phyloP scores from a whole-genome alignment of 2,888 invertebrate genomes.

The Phytoseiulus persimilis region DNA sequence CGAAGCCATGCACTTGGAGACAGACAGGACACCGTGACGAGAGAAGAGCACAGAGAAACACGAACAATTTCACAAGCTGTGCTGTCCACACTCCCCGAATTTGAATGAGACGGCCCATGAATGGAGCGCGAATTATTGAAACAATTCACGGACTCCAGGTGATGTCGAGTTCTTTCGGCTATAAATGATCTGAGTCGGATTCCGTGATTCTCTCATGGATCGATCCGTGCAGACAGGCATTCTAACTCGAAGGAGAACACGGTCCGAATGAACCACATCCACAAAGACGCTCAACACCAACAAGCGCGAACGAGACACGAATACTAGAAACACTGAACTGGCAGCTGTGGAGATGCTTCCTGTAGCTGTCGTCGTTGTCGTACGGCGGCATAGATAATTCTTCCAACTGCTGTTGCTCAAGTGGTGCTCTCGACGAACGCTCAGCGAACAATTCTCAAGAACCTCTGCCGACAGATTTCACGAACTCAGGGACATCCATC shows the following conservation, averaged over 20 bases:
- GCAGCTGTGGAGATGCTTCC: neutral
- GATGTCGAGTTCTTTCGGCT: neutral
- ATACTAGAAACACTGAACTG: neutral
- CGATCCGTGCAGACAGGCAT: neutral
- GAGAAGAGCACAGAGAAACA: neutral
- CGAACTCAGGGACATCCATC: neutral
- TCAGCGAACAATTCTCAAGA: neutral
- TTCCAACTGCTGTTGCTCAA: neutral
- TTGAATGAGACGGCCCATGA: neutral
- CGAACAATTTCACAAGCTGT: neutral
- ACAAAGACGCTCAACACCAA: neutral
- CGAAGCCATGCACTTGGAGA: neutral
- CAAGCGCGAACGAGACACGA: neutral
- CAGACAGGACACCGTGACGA: neutral
- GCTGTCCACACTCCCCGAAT: neutral
- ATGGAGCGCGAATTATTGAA: neutral
- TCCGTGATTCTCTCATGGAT: neutral
- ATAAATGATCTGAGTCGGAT: neutral
- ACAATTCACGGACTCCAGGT: neutral
- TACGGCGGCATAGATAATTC: neutral
- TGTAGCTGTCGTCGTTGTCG: neutral
- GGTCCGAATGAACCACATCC: neutral
- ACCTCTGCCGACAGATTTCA: neutral
- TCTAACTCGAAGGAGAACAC: neutral
- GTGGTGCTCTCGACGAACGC: neutral